Conservation (phyloP, 2,888 invertebrate species). For the Noctua pronuba region DNA sequence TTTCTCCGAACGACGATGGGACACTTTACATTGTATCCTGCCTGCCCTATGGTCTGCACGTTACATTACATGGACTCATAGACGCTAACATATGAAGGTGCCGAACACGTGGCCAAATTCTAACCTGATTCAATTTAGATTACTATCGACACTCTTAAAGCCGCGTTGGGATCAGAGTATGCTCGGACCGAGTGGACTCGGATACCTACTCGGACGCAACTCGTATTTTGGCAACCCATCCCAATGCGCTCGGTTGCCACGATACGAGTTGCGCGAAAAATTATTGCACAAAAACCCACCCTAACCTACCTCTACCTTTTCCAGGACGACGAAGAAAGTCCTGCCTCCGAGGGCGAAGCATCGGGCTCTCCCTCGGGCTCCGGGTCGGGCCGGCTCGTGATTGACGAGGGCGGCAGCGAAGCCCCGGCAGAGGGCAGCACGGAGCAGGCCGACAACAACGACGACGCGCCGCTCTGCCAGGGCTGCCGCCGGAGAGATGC, state of each 20-base stretch:
- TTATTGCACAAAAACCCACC: neutral
- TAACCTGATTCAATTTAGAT: neutral
- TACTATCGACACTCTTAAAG: neutral
- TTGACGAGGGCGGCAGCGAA: conserved; percentile 76
- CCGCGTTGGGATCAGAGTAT: too few relatives aligned
- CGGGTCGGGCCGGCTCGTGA: conserved; percentile 78
- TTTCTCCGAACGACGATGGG: neutral
- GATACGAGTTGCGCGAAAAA: too few relatives aligned
- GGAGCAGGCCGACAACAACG: conserved; percentile 76
- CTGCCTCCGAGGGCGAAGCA: conserved; percentile 87
- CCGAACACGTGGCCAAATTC: too few relatives aligned
- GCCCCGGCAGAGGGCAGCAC: conserved; percentile 76
- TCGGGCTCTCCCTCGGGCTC: conserved; percentile 76
- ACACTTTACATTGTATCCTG: neutral
- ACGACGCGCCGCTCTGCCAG: conserved; percentile 94
- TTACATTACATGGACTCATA: neutral
- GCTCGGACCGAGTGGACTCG: too few relatives aligned
- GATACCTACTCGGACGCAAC: too few relatives aligned
- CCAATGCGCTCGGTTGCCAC: too few relatives aligned
- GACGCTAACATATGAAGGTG: neutral
- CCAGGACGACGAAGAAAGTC: conserved; percentile 92
- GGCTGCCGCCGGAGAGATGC: conserved; percentile 95
- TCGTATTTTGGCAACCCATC: too few relatives aligned
- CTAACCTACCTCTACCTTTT: neutral
- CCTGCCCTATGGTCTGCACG: neutral